These are phyloP conservation scores for Thereva unica DNA, from an alignment of 2,888 invertebrate species.

Conservation along the genomic window DNA sequence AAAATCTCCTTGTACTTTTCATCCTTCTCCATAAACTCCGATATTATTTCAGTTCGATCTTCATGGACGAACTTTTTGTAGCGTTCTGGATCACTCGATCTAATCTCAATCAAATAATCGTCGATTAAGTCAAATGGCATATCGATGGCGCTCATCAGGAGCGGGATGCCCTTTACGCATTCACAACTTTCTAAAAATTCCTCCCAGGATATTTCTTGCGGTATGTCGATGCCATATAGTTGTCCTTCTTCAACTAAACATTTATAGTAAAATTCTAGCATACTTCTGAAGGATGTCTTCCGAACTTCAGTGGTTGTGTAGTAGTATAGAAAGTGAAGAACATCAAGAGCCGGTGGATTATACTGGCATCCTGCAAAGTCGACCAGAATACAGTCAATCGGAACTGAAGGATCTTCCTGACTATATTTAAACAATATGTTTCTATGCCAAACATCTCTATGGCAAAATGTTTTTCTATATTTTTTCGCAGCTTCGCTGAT, in stretches of 20 bases:
- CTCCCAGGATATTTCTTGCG: constrained; percentile 49
- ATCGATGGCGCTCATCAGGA: constrained; percentile 53
- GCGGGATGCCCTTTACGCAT: constrained; percentile 50
- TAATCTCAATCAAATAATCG: constrained; percentile 50
- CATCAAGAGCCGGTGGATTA: constrained; percentile 62
- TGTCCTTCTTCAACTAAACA: constrained; percentile 48
- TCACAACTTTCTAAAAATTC: constrained; percentile 53
- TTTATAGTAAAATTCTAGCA: constrained; percentile 58
- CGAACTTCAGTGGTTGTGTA: constrained; percentile 55
- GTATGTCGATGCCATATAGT: constrained; percentile 44
- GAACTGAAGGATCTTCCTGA: neutral
- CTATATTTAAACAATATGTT: no score
- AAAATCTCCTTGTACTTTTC: constrained; percentile 50
- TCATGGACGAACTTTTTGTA: constrained; percentile 56
- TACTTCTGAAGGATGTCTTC: constrained; percentile 49
- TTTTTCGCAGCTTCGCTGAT: no score
- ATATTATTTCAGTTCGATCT: constrained; percentile 56
- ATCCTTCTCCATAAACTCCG: constrained; percentile 52
- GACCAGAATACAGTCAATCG: constrained; percentile 58
- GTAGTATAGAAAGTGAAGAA: constrained; percentile 59
- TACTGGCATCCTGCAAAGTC: constrained; percentile 65
- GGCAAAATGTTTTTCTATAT: no score
- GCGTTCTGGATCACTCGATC: constrained; percentile 50
- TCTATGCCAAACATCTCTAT: no score
- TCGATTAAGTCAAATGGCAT: constrained; percentile 55